Evolutionary conservation across 2,797 vertebrate genomes (phyloP), one percentile per base, ranked within the genome.

Genomic region (Paramormyrops hopkinsi): DNA sequence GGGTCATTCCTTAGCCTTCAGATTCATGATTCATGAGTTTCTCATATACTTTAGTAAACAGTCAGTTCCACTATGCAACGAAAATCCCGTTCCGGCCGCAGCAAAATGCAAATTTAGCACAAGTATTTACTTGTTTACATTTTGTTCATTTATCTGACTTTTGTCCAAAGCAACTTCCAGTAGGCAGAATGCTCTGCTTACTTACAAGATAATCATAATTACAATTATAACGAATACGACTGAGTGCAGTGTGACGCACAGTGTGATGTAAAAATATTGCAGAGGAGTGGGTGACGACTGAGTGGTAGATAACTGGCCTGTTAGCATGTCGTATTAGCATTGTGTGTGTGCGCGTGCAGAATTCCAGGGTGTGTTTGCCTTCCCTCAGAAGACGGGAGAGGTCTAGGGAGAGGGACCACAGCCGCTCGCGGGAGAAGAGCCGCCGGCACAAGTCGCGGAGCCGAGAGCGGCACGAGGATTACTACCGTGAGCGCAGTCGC

Each of bases 361-460:
- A 25, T 17, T 69, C 50, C 59, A 86, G 82, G 25, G 25, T 50
- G 37, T 86, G 56, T 96, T 95, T 95, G 7, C 56, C 93, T 96
- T 96, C 96, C 46, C 44, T 25, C 95, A 96, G 96, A 96, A 99
- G 98, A 95, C 96, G 99, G 95, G 99, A 99, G 94, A 96, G 99
- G 91, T 99, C 99, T 90, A 97, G 98, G 93, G 99, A 99, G 94
- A 97, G 98, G 89, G 98, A 99, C 95, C 99, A 99, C 94, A 99
- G 99, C 93, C 98, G 98, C 91, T 99, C 99, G 91, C 95, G 98
- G 93, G 98, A 99, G 94, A 99, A 99, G 94, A 99, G 97, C 92
- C 94, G 98, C 0, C 97, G 98, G 4, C 99, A 99, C 96, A 99
- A 99, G 93, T 99, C 99, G 1, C 98, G 98, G 89, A 99, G 99